Conservation (phyloP, 64 coral and sea anemone genomes). For the Actinia tenebrosa region DNA sequence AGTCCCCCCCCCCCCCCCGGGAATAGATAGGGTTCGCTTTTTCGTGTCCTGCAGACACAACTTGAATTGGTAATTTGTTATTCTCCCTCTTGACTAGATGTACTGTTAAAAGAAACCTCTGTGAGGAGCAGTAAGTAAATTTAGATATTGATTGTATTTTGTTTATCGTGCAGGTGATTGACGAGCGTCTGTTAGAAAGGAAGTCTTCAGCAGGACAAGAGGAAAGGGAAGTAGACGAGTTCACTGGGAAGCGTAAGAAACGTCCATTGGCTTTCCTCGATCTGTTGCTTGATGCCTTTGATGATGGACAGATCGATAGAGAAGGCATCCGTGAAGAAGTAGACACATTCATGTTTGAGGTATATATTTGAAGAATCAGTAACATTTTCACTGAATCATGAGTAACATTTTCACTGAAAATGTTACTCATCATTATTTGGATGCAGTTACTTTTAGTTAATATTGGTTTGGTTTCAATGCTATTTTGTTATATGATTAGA, state of each 20-base stretch:
- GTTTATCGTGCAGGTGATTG: conserved; percentile 36
- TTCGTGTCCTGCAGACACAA: no score
- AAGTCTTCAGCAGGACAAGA: not conserved
- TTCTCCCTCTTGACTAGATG: no score
- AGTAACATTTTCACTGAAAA: not conserved
- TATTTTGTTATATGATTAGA: no score
- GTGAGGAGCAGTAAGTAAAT: not conserved
- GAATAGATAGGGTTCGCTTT: no score
- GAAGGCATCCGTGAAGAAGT: conserved; percentile 70
- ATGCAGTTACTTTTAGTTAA: no score
- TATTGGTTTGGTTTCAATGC: no score
- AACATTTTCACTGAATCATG: not conserved
- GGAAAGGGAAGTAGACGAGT: not conserved
- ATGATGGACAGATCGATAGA: conserved; percentile 49
- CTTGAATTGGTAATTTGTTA: no score
- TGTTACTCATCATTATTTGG: not conserved
- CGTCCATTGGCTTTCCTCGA: conserved; percentile 56
- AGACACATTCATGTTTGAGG: conserved; percentile 84
- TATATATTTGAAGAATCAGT: not conserved
- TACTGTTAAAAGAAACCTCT: not conserved
- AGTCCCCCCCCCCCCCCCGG: no score
- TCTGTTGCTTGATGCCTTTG: conserved; percentile 58
- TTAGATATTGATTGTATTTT: not conserved
- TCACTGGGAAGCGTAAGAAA: conserved; percentile 22
- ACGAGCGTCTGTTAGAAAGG: conserved; percentile 51